These are phyloP conservation scores for Pseudopleuronectes americanus DNA, from an alignment of 2,797 vertebrate genomes.

Conservation along the genomic window DNA sequence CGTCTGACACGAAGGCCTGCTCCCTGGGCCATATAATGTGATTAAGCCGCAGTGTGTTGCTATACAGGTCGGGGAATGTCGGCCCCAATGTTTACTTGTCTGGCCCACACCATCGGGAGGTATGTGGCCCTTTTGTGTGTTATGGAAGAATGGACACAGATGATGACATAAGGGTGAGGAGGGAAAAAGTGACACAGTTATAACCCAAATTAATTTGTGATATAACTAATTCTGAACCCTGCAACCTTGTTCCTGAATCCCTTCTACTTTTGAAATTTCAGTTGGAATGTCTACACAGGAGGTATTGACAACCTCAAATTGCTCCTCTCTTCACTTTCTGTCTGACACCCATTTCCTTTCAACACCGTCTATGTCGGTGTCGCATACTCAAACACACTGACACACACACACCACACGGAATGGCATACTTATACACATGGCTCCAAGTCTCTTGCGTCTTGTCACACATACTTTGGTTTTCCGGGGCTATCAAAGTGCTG, in stretches of 20 bases:
- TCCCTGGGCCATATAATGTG: constrained; percentile 72
- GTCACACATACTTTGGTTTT: constrained; percentile 80
- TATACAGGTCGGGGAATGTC: constrained; percentile 47
- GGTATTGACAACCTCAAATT: constrained; percentile 74
- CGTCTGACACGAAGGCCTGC: constrained; percentile 64
- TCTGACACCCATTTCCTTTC: constrained; percentile 78
- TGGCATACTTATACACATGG: constrained; percentile 54
- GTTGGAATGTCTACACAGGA: constrained; percentile 58
- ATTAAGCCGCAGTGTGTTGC: constrained; percentile 64
- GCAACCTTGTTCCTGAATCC: constrained; percentile 7
- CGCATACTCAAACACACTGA: constrained; percentile 49
- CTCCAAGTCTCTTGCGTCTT: constrained; percentile 73
- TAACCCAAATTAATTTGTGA: not conserved
- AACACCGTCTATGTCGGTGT: constrained; percentile 62
- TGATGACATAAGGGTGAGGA: not conserved
- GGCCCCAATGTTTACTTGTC: constrained; percentile 59
- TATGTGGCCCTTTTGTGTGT: constrained; percentile 23
- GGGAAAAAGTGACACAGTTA: constrained; percentile 1
- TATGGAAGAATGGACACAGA: constrained; percentile 7
- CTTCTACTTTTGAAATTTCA: constrained; percentile 35
- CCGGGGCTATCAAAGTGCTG: constrained; percentile 78
- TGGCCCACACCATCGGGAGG: constrained; percentile 16
- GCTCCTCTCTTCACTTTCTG: constrained; percentile 65
- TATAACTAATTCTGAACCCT: not conserved
- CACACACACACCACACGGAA: constrained; percentile 27